Conservation (phyloP, 1,140 invertebrate genomes). For the Ostrea edulis region DNA sequence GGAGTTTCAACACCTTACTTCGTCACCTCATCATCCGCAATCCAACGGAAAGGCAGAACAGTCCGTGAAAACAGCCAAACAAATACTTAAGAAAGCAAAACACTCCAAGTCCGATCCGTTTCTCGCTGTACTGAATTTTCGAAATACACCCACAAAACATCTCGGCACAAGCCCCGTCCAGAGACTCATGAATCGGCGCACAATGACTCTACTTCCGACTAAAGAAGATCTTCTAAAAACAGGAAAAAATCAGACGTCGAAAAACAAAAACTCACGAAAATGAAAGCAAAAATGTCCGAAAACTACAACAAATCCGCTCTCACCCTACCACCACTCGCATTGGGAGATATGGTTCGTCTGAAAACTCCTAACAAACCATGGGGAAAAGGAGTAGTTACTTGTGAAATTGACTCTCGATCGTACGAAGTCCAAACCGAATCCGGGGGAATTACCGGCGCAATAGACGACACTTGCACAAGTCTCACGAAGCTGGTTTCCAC, state of each 20-base stretch:
- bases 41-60: conserved; percentile 63
- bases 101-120: conserved; percentile 43
- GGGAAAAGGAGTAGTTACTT: conserved; percentile 27
- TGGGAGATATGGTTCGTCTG: conserved; percentile 34
- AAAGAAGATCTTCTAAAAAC: conserved; percentile 13
- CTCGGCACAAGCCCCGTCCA: conserved; percentile 55
- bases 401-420: no score
- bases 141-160: conserved; percentile 60
- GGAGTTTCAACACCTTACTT: conserved; percentile 61
- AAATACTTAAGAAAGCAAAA: conserved; percentile 50
- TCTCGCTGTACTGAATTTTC: conserved; percentile 53
- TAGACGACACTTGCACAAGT: no score
- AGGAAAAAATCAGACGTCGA: neutral
- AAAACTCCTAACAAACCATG: neutral
- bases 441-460: no score
- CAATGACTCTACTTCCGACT: conserved; percentile 58
- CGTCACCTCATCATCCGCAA: conserved; percentile 53
- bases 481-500: no score
- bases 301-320: conserved; percentile 43
- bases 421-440: no score
- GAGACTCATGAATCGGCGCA: conserved; percentile 57
- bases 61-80: conserved; percentile 63
- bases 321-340: conserved; percentile 2
- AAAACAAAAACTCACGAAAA: conserved; percentile 2
- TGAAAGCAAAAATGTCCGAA: conserved; percentile 39